Base-by-base conservation (phyloP, 2,888 invertebrate species). In the Synergus gifuensis region DNA sequence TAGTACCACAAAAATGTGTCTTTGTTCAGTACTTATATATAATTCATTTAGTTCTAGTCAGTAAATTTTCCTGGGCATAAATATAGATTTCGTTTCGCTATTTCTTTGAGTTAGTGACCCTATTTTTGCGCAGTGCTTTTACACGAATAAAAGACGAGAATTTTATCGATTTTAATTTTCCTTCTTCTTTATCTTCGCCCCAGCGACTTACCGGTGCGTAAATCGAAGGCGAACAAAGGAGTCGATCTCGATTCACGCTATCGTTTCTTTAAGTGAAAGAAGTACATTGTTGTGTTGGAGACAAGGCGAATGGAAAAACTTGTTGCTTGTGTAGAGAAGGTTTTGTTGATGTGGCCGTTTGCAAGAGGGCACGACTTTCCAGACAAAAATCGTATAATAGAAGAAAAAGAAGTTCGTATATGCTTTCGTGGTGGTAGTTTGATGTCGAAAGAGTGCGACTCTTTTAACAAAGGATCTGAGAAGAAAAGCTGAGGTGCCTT, bases 401-500 rank as follows among this genome's bases (percentile, higher is more conserved):
- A 54, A 40, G 36, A 54, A 40, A 73, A 73, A 73, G 73, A 73
- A 49, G n/a, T 16, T 49, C 28, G 36, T 36, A 54, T 36, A 54
- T 36, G 22, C 22, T 22, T 12, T 60, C 11, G 73, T 73, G 49
- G 73, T 73, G 54, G 49, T 73, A 54, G 54, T 73, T 73, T 54
- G 54, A 73, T 49, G 69, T 49, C 22, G 69, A 22, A 69, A 49
- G 36, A 54, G 54, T n/a, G 54, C 73, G 73, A 73, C 73, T 73
- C n/a, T 54, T 54, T n/a, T 28, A n/a, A 73, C 73, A 73, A 73
- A 73, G 73, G 49, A 73, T 12, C 54, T 40, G 49, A 73, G 49
- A 73, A 73, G 73, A 73, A 73, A 73, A 73, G 73, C 54, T 54
- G 46, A 54, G 73, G 54, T 73, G 73, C 73, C 54, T 73, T 42